Percentiles rank a stretch among this genome's conserved stretches.
These are phyloP conservation scores for Oxytorus armatus DNA, from an alignment of 2,888 invertebrate species.

Conservation along the genomic window DNA sequence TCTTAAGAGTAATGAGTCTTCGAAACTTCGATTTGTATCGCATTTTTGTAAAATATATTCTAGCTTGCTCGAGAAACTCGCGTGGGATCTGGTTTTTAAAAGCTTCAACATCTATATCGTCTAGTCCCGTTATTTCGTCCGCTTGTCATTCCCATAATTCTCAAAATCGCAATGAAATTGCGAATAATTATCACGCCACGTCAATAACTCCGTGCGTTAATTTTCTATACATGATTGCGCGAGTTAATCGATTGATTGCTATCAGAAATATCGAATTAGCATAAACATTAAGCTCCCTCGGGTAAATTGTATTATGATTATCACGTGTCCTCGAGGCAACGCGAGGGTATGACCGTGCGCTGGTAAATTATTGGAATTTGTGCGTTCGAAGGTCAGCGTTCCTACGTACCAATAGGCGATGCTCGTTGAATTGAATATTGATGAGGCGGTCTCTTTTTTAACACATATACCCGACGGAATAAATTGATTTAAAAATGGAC, in stretches of 20 bases:
- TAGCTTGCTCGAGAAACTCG: too few relatives aligned
- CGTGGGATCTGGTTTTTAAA: too few relatives aligned
- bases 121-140: neutral
- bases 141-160: neutral
- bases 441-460: constrained; percentile 14
- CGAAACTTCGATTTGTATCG: too few relatives aligned
- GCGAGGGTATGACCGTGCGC: too few relatives aligned
- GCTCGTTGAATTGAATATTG: constrained; percentile 42
- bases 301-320: constrained; percentile 54
- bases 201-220: constrained; percentile 29
- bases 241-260: constrained; percentile 38
- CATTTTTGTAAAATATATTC: too few relatives aligned
- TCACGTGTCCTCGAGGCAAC: constrained; percentile 5
- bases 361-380: constrained; percentile 48
- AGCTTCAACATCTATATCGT: neutral
- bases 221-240: constrained; percentile 52
- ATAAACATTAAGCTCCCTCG: constrained; percentile 51
- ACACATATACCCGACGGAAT: neutral
- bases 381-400: constrained; percentile 27
- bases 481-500: neutral
- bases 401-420: neutral
- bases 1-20: too few relatives aligned
- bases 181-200: neutral
- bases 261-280: constrained; percentile 52
- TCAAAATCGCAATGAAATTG: neutral